A percentile compares a stretch with the other conserved stretches of the same genome.
Conservation (phyloP, 2,797 vertebrate species). For the Leontopithecus rosalia region DNA sequence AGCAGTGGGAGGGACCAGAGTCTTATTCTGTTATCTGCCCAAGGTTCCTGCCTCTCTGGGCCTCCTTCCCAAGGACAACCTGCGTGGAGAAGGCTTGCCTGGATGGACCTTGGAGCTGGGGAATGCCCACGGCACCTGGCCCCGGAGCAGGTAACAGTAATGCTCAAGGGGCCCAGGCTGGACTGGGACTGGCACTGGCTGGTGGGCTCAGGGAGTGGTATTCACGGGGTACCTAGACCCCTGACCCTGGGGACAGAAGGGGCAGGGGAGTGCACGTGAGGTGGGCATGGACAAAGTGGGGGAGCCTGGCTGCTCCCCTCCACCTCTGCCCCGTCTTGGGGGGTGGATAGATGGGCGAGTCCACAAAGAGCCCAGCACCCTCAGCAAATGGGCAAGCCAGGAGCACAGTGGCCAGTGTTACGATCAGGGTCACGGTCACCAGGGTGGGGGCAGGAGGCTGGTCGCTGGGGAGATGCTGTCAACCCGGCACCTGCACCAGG, state of each 20-base stretch:
- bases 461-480: not conserved
- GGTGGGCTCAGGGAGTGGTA: too few relatives aligned
- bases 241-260: too few relatives aligned
- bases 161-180: not conserved
- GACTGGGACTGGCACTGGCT: not conserved
- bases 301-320: not conserved
- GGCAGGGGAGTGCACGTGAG: too few relatives aligned
- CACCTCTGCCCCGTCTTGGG: not conserved
- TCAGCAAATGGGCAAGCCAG: not conserved
- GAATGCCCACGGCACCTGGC: too few relatives aligned
- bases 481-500: too few relatives aligned
- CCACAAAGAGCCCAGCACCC: not conserved
- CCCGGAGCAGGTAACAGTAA: not conserved
- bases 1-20: too few relatives aligned
- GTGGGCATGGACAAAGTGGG: accelerated
- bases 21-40: not conserved
- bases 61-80: not conserved
- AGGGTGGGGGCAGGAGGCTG: accelerated
- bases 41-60: not conserved
- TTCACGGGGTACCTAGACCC: not conserved
- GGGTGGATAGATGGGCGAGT: not conserved
- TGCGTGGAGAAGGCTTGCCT: not conserved
- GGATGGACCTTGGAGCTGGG: not conserved
- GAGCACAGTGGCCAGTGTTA: too few relatives aligned
- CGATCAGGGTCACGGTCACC: not conserved